Conservation (phyloP, 2,888 invertebrate genomes). For the Muschampia staudingeri region DNA sequence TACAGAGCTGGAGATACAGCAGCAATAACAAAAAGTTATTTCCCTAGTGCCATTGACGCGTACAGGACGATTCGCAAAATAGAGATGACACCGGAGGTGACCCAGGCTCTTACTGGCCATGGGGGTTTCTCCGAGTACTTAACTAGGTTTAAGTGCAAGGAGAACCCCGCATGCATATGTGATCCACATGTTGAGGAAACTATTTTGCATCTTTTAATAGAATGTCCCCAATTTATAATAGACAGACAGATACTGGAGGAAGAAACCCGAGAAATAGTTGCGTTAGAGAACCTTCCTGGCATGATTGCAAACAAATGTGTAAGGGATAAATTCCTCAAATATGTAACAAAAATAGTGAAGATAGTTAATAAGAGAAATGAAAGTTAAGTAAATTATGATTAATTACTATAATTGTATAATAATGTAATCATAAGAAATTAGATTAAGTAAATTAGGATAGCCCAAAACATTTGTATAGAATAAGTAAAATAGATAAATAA, state of each 20-base stretch:
- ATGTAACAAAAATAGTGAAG: not conserved
- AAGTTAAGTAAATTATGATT: not conserved
- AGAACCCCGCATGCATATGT: not conserved
- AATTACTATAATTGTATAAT: not conserved
- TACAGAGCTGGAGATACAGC: too few species aligned
- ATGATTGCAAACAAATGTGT: not conserved
- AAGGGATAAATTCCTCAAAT: not conserved
- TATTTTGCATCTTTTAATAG: not conserved
- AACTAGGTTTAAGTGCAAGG: not conserved
- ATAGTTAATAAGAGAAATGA: too few species aligned
- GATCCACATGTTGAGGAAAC: not conserved
- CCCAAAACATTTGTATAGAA: not conserved
- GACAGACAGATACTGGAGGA: not conserved
- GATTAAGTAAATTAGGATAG: not conserved
- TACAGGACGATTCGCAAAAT: too few species aligned
- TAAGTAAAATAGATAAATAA: not conserved
- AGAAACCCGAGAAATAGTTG: not conserved
- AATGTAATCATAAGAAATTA: not conserved
- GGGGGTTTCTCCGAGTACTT: not conserved
- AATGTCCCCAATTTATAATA: not conserved
- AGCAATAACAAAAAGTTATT: too few species aligned
- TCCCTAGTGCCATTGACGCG: too few species aligned
- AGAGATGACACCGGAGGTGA: too few species aligned
- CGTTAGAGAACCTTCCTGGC: not conserved
- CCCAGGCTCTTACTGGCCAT: too few species aligned